Conservation (phyloP, 2,113 vertebrate genomes). For the Galemys pyrenaicus region DNA sequence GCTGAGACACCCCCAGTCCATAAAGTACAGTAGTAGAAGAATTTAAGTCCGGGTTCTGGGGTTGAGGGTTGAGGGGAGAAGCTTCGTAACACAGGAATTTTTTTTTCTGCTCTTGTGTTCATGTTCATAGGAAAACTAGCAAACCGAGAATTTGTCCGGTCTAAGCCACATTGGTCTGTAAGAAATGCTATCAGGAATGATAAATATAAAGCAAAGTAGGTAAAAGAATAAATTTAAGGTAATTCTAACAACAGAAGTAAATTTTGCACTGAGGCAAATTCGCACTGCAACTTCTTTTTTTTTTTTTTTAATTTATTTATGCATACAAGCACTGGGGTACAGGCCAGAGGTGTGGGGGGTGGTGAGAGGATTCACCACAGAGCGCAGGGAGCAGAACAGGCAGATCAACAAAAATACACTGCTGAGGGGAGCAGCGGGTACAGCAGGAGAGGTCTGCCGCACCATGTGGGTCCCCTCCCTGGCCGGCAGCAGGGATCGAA, state of each 20-base stretch:
- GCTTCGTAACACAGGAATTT: background rate
- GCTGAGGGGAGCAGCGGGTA: too few species aligned
- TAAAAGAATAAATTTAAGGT: slow-evolving; percentile 12
- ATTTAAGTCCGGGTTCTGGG: background rate
- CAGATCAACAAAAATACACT: too few species aligned
- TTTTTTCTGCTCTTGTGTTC: background rate
- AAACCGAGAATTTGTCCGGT: background rate
- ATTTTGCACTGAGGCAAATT: slow-evolving; percentile 37
- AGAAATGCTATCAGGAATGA: background rate
- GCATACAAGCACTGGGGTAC: too few species aligned
- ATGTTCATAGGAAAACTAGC: slow-evolving; percentile 13
- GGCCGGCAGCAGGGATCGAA: too few species aligned
- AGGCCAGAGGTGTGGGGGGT: too few species aligned
- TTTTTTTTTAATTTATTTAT: too few species aligned
- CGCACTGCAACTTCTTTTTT: background rate
- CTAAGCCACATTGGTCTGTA: background rate
- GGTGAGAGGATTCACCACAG: too few species aligned
- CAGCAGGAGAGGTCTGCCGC: too few species aligned
- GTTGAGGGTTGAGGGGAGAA: background rate
- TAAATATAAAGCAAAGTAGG: background rate
- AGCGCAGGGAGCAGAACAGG: too few species aligned
- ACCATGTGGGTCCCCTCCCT: too few species aligned
- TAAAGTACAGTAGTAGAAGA: background rate
- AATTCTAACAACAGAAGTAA: background rate
- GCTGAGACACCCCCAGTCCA: background rate